Base-by-base conservation (phyloP, 2,113 vertebrate genomes). In the Rynchops niger region DNA sequence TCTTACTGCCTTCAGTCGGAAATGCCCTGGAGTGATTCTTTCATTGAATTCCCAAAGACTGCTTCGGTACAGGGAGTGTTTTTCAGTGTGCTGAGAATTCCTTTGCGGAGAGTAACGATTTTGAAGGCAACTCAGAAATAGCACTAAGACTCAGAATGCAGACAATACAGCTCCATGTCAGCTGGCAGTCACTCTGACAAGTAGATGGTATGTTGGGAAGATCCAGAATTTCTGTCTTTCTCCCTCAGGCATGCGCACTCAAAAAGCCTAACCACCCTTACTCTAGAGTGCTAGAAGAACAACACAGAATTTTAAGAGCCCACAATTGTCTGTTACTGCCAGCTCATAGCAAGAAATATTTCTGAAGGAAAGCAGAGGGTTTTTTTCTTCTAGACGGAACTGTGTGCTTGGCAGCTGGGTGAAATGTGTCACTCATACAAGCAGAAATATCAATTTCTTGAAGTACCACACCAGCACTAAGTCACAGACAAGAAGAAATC, bases 81-180 rank as follows among this genome's bases (percentile, higher is more conserved):
- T 85, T 56, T 77, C 9, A 45, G 58, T 0, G 38, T 36, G 16
- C 18, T 45, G 21, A 19, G 67, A 80, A 80, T 8, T 79, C 70
- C 49, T 87, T 38, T 49, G 40, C 50, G n/a, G 36, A 72, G 30
- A 76, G 36, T 12, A 32, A 84, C 9, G 62, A 47, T 30, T 97
- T 45, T 76, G 78, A 95, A 91, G 61, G 42, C 73, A 87, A 7
- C 71, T 91, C 86, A 90, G 91, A 66, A 95, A 90, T 29, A 91
- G 50, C 5, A 1, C 58, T 2, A 66, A 67, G n/a, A 69, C 84
- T 94, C 53, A 27, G 86, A 59, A 9, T 47, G 53, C 78, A 82
- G 70, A 62, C 78, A 50, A 4, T 8, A 23, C 34, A 93, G 78
- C 40, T 76, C 65, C 40, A 1, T 17, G 58, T 88, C 81, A 92